Evolutionary conservation across 1,140 invertebrate species (phyloP), one percentile per base, ranked within the genome.

Genomic region (Wiebesia pumilae): DNA sequence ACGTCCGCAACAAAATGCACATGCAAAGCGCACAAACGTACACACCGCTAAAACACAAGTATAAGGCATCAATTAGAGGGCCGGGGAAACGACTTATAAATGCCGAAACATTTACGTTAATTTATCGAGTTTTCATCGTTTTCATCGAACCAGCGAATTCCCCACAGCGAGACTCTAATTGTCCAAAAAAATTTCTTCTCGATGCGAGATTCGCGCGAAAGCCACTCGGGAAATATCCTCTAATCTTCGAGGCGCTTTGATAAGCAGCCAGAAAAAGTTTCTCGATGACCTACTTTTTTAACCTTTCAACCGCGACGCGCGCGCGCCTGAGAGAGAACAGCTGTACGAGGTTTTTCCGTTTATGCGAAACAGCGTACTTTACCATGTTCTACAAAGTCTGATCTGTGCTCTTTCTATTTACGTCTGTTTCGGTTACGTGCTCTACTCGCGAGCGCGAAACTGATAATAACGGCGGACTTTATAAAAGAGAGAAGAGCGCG

Each of bases 241-340:
- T 84, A 84, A 84, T 84, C 83, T 84, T 79, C 73, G 73, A 79
- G 40, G 38, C 33, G 75, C 58, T 78, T 65, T 83, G 67, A 83
- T 73, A 73, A 84, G 43, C 83, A 24, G 30, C 62, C 40, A 69
- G 83, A 77, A 85, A 85, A 81, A 86, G 79, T 86, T 86, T 86
- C 69, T 81, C 79, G 21, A 65, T 86, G 79, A 86, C 79, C 84
- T 75, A 86, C 79, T 86, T 81, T 86, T 85, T 67, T 81, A 73
- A 85, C 79, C 79, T 81, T 81, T 81, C 67, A 71, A 81, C 78
- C 67, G 65, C 67, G 47, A 83, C 47, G 0, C 30, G 47, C 71
- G 33, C 35, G 6, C 71, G 54, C 54, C 27, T 7, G 62, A 43
- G 62, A 33, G 27, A n/a, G 19, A 75, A 71, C 69, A 71, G 30